Percentiles rank a stretch among this genome's conserved stretches.
phyloP scores from a whole-genome alignment of 2,113 vertebrate genomes.

The Patagioenas fasciata region DNA sequence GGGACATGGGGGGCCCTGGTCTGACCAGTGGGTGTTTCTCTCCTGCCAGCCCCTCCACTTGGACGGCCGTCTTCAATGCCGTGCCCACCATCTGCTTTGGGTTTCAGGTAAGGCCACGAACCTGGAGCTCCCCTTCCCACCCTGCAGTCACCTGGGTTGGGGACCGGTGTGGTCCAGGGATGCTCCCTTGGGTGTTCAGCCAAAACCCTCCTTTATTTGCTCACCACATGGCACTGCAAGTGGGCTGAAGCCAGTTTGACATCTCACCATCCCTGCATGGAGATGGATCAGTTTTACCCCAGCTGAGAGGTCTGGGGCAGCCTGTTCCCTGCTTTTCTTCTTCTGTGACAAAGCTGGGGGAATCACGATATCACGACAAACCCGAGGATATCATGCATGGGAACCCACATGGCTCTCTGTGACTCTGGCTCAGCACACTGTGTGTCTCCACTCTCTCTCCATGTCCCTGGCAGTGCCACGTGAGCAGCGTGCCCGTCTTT shows the following conservation, averaged over 20 bases:
- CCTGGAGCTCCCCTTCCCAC: background rate
- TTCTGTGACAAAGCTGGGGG: background rate
- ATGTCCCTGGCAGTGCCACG: slow-evolving; percentile 84
- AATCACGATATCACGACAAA: rapidly evolving
- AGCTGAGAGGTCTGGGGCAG: background rate
- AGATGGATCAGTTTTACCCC: background rate
- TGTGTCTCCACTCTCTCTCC: background rate
- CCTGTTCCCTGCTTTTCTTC: background rate
- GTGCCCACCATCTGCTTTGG: slow-evolving; percentile 96
- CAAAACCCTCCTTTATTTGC: background rate
- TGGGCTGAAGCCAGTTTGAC: background rate
- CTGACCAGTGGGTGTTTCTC: background rate
- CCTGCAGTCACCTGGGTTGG: background rate
- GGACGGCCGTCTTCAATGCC: slow-evolving; percentile 91
- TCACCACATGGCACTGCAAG: rapidly evolving
- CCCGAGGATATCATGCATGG: rapidly evolving
- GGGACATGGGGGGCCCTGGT: background rate
- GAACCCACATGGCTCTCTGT: rapidly evolving
- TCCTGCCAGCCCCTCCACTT: slow-evolving; percentile 83
- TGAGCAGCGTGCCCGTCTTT: slow-evolving; percentile 95
- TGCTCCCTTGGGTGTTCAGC: background rate
- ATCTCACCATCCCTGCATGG: background rate
- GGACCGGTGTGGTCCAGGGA: background rate
- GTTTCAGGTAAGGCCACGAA: slow-evolving; percentile 81
- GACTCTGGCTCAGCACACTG: rapidly evolving